Base-by-base conservation (phyloP, 2,888 invertebrate species). In the Tethea ocularis region DNA sequence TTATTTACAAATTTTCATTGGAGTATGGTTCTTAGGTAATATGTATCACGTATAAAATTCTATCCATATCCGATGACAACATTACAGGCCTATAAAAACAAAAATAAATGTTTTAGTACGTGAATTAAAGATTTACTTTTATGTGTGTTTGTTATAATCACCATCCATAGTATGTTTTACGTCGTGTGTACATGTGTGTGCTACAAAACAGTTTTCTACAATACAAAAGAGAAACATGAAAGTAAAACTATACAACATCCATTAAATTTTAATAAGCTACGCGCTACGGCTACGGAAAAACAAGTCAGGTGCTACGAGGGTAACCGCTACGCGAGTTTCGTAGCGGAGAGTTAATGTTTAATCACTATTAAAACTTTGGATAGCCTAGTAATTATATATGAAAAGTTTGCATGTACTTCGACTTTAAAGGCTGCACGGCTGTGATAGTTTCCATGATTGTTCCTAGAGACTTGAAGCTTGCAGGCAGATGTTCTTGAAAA, bases 241-340 rank as follows among this genome's bases (percentile, higher is more conserved):
- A n/a, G n/a, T n/a, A 38, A 38, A 38, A 38, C 17, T n/a, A 41
- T 17, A 6, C 7, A 17, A 17, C 4, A 41, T 41, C 17, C 0
- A 41, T 17, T 17, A 3, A 17, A 17, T 17, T 36, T 8, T 5
- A 15, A 38, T 38, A 38, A 41, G 41, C 17, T 20, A 46, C 10
- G 10, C 46, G 46, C 46, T 46, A 46, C 20, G 46, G 20, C 10
- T n/a, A 46, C n/a, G 46, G 46, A 20, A 20, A 46, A 46, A 20
- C 7, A 1, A 17, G 20, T 46, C 10, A 1, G 1, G 46, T 46
- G 46, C 46, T 46, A 46, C 46, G 46, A 46, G 46, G 10, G n/a
- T 46, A 46, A 17, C 41, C 46, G 46, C 46, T 46, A 20, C 46
- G 20, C 46, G 46, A 46, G 46, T 46, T 46, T 46, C 46, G 46